Evolutionary conservation across 2,113 vertebrate species (phyloP).

Genomic region (Phalacrocorax pelagicus): DNA sequence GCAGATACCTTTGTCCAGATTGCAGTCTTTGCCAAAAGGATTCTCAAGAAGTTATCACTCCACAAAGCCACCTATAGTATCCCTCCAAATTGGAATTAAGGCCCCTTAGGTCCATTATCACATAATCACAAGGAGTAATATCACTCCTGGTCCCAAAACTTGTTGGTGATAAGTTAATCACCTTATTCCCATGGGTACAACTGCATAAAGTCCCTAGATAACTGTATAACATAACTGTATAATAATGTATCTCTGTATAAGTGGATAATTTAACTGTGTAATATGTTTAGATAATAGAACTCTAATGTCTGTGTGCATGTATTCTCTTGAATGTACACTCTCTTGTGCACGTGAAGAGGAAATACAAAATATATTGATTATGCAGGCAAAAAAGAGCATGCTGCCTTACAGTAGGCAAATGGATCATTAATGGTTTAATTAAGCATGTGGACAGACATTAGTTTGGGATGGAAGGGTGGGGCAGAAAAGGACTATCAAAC

Average conservation of each 20-base stretch:
- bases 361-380: neutral
- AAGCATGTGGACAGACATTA: neutral
- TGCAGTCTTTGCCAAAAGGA: neutral
- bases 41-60: neutral
- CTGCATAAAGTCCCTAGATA: neutral
- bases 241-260: neutral
- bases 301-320: neutral
- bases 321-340: neutral
- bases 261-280: neutral
- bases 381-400: neutral
- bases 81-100: neutral
- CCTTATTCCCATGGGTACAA: neutral
- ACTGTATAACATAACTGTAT: neutral
- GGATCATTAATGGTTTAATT: neutral
- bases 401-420: neutral
- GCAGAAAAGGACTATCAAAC: neutral
- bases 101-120: neutral
- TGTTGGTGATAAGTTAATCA: neutral
- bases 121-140: neutral
- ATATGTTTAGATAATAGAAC: neutral
- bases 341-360: neutral
- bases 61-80: neutral
- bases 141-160: neutral
- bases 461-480: neutral
- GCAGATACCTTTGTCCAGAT: neutral